Conservation (phyloP, 64 coral and sea anemone species). For the Hydrozoanthus tunicans region DNA sequence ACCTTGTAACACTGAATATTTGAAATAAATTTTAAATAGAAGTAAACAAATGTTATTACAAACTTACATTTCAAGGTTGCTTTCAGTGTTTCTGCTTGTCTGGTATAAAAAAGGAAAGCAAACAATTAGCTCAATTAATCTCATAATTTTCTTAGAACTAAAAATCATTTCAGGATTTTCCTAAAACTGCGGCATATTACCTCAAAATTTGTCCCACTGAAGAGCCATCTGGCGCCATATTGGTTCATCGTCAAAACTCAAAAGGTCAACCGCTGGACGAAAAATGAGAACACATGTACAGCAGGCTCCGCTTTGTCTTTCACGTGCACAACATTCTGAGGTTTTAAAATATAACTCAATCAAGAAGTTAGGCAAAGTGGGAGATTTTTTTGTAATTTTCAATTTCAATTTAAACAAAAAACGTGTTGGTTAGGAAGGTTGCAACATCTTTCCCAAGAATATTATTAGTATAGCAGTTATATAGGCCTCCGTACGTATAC, state of each 20-base stretch:
- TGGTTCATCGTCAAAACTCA: slow-evolving; percentile 54
- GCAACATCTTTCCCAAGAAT: too few relatives aligned
- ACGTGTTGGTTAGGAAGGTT: too few relatives aligned
- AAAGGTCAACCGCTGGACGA: not conserved
- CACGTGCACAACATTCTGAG: not conserved
- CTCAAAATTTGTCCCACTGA: slow-evolving; percentile 61
- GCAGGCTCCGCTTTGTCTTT: not conserved
- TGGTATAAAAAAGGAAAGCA: not conserved
- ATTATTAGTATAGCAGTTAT: too few relatives aligned
- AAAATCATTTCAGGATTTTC: not conserved
- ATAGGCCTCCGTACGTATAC: too few relatives aligned
- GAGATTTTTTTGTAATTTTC: too few relatives aligned
- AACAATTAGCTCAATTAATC: not conserved
- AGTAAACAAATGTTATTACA: not conserved
- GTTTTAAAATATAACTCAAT: too few relatives aligned
- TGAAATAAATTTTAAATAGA: not conserved
- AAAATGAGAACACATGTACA: not conserved
- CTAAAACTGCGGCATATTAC: slow-evolving; percentile 14
- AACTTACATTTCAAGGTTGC: slow-evolving; percentile 58
- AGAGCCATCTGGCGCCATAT: slow-evolving; percentile 61
- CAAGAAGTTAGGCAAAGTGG: too few relatives aligned
- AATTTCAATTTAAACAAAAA: too few relatives aligned
- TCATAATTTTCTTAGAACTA: not conserved
- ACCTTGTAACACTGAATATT: not conserved
- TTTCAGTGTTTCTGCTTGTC: slow-evolving; percentile 56